Base-by-base conservation (phyloP, 2,888 invertebrate genomes). In the Sturmia bella region DNA sequence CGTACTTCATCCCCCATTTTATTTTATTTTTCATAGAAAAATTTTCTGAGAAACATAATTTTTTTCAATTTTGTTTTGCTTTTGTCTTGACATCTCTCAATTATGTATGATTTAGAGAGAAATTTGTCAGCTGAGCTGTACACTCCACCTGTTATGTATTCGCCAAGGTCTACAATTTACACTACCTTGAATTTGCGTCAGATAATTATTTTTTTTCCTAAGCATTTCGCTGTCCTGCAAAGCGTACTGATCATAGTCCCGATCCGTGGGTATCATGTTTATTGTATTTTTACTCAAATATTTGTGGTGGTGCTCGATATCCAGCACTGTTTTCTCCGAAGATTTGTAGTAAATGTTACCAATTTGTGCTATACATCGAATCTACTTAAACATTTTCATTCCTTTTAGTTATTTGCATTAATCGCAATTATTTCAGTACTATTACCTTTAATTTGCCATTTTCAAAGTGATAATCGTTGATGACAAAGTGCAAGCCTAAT, bases 341-440 rank as follows among this genome's bases (percentile, higher is more conserved):
- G 93, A 94, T 88, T 93, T 92, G 91, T 94, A 93, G 88, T 94
- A 95, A 57, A 95, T 91, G 85, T 93, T 92, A 87, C 93, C 93
- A 85, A 95, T 92, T 80, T 93, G 93, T 0, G 94, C 94, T 82
- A 93, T 93, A 89, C 95, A 95, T 1, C 94, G 92, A 50, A 95
- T 91, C 91, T 93, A 77, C n/a, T 32, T 32, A 61, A 39, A 68
- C 2, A 12, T n/a, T 4, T 45, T 15, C 1, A 27, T 21, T 61
- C 1, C 19, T 12, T 48, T 48, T 37, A 41, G 19, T 19, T 15
- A 5, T 52, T 5, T 7, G 0, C 19, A 2, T 32, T 9, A 1
- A 37, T 24, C 32, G 13, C 2, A 17, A 19, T 0, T 13, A 1
- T 32, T 32, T 15, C 1, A n/a, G 45, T n/a, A 12, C 37, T 79